These are phyloP conservation scores for Toxonevra muliebris DNA, from an alignment of 2,888 invertebrate genomes.

Conservation along the genomic window DNA sequence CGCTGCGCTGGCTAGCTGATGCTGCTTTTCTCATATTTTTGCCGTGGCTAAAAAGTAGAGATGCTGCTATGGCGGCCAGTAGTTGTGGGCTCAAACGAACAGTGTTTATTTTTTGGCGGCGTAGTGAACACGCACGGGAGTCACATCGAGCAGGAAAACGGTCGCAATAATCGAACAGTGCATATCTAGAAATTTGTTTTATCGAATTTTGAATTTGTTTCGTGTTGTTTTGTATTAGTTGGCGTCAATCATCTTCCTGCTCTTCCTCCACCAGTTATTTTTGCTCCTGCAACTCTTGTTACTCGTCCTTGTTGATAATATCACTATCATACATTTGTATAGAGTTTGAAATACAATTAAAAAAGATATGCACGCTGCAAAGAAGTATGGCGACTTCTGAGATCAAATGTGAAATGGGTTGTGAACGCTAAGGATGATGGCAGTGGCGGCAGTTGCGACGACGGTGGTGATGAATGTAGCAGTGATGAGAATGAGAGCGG, in stretches of 20 bases:
- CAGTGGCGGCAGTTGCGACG: too few species aligned
- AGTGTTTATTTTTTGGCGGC: conserved; percentile 61
- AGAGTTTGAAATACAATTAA: too few species aligned
- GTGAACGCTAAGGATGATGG: too few species aligned
- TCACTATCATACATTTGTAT: too few species aligned
- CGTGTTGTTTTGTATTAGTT: conserved; percentile 15
- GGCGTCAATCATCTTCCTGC: conserved; percentile 24
- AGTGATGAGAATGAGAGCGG: too few species aligned
- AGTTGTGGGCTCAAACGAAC: conserved; percentile 32
- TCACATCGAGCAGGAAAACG: conserved; percentile 20
- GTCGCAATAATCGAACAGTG: conserved; percentile 26
- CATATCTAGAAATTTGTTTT: not conserved
- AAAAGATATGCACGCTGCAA: too few species aligned
- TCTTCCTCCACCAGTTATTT: not conserved
- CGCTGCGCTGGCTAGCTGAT: not conserved
- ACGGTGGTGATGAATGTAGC: too few species aligned
- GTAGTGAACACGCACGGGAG: conserved; percentile 53
- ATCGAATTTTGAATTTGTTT: conserved; percentile 17
- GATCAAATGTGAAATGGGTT: too few species aligned
- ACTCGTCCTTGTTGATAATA: too few species aligned
- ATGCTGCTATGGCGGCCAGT: conserved; percentile 3
- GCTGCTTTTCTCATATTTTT: conserved; percentile 3
- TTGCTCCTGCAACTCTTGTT: too few species aligned
- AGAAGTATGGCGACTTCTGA: too few species aligned
- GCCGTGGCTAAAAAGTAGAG: not conserved